Conservation (phyloP, 2,888 invertebrate species). For the Magallana nippona region DNA sequence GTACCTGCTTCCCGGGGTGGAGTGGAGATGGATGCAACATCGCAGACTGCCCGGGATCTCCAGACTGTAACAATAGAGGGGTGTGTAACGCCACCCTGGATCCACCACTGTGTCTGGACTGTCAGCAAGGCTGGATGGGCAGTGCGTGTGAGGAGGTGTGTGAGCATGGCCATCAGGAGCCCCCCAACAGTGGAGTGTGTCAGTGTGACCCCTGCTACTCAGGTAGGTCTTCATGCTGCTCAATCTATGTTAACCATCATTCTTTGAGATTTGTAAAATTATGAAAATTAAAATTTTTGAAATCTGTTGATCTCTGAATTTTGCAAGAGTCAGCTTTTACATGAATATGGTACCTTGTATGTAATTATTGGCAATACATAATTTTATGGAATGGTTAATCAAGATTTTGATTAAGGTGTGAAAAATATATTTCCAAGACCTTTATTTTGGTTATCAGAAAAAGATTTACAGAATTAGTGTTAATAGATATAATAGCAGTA, state of each 20-base stretch:
- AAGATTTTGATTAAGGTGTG: no score
- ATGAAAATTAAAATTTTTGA: no score
- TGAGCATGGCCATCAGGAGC: slow-evolving; percentile 62
- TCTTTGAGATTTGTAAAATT: no score
- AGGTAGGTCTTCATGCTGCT: slow-evolving; percentile 31
- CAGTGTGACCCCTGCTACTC: slow-evolving; percentile 63
- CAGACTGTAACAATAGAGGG: slow-evolving; percentile 67
- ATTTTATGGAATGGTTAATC: no score
- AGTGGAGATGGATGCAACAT: slow-evolving; percentile 65
- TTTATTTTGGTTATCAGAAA: no score
- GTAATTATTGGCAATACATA: no score
- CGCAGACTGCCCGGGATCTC: slow-evolving; percentile 69
- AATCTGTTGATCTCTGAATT: no score
- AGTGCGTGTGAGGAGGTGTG: slow-evolving; percentile 64
- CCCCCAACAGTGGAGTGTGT: slow-evolving; percentile 63
- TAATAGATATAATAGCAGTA: no score
- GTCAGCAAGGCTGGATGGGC: slow-evolving; percentile 65
- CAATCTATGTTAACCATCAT: background rate
- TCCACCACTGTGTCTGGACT: slow-evolving; percentile 63
- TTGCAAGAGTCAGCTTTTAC: no score
- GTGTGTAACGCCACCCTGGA: slow-evolving; percentile 57
- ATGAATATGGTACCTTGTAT: no score
- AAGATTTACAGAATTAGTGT: no score
- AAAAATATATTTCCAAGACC: no score
- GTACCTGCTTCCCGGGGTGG: slow-evolving; percentile 69